Evolutionary conservation across 2,797 vertebrate genomes (phyloP).

Genomic region (Malurus splendens): DNA sequence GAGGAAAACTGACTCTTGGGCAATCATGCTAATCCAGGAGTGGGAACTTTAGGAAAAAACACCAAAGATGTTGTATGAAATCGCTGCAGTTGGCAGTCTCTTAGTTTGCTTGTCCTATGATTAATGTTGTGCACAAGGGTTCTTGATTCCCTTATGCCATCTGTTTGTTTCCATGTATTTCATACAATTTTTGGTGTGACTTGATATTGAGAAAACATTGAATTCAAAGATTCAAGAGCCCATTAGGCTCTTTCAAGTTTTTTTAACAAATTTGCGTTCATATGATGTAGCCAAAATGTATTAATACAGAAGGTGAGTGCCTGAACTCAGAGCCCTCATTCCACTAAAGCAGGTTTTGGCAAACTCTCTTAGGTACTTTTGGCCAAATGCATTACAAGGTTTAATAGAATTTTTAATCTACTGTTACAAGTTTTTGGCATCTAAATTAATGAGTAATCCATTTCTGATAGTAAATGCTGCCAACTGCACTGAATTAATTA

Average conservation of each 20-base stretch:
- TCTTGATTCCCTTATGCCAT: background rate
- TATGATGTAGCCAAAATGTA: background rate
- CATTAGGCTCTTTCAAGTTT: background rate
- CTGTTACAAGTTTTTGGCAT: constrained; percentile 13
- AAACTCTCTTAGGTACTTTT: background rate
- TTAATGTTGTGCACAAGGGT: background rate
- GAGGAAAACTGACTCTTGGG: background rate
- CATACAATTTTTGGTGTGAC: background rate
- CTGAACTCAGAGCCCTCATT: background rate
- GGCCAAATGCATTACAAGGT: background rate
- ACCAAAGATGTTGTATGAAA: background rate
- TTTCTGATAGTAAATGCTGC: constrained; percentile 20
- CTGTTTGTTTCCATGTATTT: background rate
- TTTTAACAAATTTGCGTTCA: background rate
- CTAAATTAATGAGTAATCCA: constrained; percentile 16
- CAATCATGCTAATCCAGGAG: background rate
- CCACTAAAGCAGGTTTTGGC: constrained; percentile 2
- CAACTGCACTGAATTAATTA: constrained; percentile 40
- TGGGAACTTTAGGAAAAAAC: background rate
- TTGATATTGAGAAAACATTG: background rate
- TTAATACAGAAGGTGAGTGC: background rate
- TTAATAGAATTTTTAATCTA: constrained; percentile 26
- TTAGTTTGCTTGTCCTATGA: background rate
- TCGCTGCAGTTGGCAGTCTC: background rate
- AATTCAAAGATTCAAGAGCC: background rate